Evolutionary conservation across 2,888 invertebrate species (phyloP).

Genomic region (Reticulitermes lucifugus): DNA sequence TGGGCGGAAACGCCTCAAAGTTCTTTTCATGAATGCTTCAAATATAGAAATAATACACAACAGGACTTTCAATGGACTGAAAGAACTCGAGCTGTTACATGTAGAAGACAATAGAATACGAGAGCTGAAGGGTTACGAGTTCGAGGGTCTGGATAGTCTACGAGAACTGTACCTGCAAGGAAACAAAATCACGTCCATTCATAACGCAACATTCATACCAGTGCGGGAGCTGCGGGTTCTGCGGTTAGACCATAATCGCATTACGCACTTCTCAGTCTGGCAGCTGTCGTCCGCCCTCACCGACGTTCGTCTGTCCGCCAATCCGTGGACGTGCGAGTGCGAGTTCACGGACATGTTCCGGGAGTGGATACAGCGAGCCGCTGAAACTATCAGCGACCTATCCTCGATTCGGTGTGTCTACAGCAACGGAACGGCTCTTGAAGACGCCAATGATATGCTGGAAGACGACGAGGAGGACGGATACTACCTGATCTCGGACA

Average conservation of each 20-base stretch:
- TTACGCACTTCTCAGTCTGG: slow-evolving; percentile 79
- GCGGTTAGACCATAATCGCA: slow-evolving; percentile 77
- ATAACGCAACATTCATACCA: slow-evolving; percentile 77
- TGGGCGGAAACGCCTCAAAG: slow-evolving; percentile 81
- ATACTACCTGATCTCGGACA: slow-evolving; percentile 63
- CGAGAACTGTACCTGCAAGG: slow-evolving; percentile 79
- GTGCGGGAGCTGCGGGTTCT: slow-evolving; percentile 75
- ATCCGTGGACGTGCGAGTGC: slow-evolving; percentile 88
- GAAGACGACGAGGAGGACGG: slow-evolving; percentile 65
- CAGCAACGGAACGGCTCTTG: slow-evolving; percentile 69
- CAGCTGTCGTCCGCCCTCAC: slow-evolving; percentile 73
- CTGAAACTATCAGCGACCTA: slow-evolving; percentile 73
- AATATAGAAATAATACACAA: slow-evolving; percentile 84
- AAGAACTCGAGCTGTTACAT: slow-evolving; percentile 79
- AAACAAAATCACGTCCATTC: slow-evolving; percentile 77
- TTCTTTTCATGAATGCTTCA: slow-evolving; percentile 81
- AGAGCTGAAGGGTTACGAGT: slow-evolving; percentile 81
- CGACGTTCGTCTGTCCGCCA: slow-evolving; percentile 75
- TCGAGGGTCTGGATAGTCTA: slow-evolving; percentile 80
- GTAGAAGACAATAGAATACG: slow-evolving; percentile 80
- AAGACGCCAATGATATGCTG: slow-evolving; percentile 70
- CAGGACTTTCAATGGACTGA: slow-evolving; percentile 86
- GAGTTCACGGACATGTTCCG: slow-evolving; percentile 80
- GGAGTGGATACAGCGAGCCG: slow-evolving; percentile 79
- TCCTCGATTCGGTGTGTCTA: slow-evolving; percentile 76